Conservation (phyloP, 2,888 invertebrate genomes). For the Muschampia plurimacula region DNA sequence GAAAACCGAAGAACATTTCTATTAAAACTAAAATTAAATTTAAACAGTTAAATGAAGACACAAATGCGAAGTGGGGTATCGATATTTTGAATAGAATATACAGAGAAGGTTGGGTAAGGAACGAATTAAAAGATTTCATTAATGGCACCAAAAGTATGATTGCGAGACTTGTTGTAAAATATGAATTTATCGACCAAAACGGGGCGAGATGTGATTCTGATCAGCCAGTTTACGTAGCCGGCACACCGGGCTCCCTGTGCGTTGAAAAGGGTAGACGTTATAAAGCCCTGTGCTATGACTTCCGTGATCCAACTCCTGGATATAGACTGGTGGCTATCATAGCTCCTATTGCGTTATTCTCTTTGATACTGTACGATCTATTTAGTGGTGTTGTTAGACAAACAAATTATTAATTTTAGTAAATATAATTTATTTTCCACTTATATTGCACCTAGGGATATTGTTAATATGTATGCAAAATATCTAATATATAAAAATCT, state of each 20-base stretch:
- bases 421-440: too few species aligned
- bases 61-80: constrained; percentile 53
- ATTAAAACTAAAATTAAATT: not conserved
- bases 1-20: not conserved
- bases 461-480: too few species aligned
- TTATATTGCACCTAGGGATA: too few species aligned
- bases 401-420: not conserved
- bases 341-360: constrained; percentile 71
- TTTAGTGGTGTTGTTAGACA: constrained; percentile 75
- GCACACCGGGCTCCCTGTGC: constrained; percentile 66
- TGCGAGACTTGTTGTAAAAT: constrained; percentile 67
- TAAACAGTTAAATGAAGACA: not conserved
- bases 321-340: constrained; percentile 72
- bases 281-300: constrained; percentile 68
- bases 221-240: constrained; percentile 63
- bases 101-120: constrained; percentile 56
- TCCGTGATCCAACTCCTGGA: constrained; percentile 68
- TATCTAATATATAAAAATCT: too few species aligned
- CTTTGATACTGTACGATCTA: constrained; percentile 74
- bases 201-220: constrained; percentile 64
- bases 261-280: constrained; percentile 65
- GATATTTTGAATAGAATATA: constrained; percentile 61
- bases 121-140: constrained; percentile 44
- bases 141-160: constrained; percentile 65
- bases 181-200: constrained; percentile 62